phyloP scores from a whole-genome alignment of 2,797 vertebrate species.

The Tachyglossus aculeatus region DNA sequence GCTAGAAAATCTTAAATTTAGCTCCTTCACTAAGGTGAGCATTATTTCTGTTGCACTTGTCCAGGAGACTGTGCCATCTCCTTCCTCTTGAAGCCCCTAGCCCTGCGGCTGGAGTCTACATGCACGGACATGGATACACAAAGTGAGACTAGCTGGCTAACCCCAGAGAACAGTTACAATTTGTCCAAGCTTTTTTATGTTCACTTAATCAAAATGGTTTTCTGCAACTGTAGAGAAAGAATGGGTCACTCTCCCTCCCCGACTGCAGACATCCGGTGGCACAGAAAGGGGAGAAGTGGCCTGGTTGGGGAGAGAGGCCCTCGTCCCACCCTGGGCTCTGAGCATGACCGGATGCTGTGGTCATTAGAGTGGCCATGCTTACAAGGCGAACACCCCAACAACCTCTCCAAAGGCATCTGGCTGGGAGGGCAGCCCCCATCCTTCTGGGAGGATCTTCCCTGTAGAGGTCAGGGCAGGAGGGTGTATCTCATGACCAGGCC shows the following conservation, averaged over 20 bases:
- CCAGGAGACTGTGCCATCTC: slow-evolving; percentile 79
- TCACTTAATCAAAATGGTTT: slow-evolving; percentile 55
- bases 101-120: slow-evolving; percentile 84
- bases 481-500: too few relatives aligned
- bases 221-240: slow-evolving; percentile 49
- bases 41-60: slow-evolving; percentile 67
- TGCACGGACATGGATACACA: slow-evolving; percentile 81
- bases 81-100: slow-evolving; percentile 81
- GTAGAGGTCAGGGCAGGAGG: too few relatives aligned
- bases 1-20: slow-evolving; percentile 38
- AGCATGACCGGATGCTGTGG: background rate
- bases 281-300: rapidly evolving
- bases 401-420: too few relatives aligned
- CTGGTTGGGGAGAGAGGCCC: background rate
- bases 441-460: background rate
- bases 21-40: slow-evolving; percentile 51
- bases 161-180: slow-evolving; percentile 66
- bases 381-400: too few relatives aligned
- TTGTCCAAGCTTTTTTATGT: slow-evolving; percentile 52
- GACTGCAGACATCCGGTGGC: slow-evolving; percentile 37
- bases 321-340: background rate
- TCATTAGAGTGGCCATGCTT: too few relatives aligned
- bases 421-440: background rate
- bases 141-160: slow-evolving; percentile 77
- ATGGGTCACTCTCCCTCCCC: slow-evolving; percentile 46